These are phyloP conservation scores for Drosophila meridionalis DNA, from an alignment of 2,888 invertebrate genomes.

Conservation along the genomic window DNA sequence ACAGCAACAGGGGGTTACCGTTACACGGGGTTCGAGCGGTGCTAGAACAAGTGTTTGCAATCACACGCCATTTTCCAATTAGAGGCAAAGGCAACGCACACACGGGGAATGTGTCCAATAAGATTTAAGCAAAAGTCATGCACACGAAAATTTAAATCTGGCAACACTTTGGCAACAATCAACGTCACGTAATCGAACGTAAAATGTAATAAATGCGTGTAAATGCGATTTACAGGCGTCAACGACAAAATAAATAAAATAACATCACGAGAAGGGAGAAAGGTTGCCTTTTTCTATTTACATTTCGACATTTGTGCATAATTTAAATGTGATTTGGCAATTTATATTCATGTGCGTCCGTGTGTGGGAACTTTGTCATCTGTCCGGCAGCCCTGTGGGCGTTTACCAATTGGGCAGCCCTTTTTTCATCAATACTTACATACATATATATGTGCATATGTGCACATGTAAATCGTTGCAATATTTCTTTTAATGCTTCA, in stretches of 20 bases:
- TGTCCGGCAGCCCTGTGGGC: constrained; percentile 33
- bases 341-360: constrained; percentile 65
- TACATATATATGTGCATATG: too few species aligned
- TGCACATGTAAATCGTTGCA: constrained; percentile 3
- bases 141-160: constrained; percentile 18
- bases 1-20: constrained; percentile 38
- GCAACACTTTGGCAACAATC: constrained; percentile 56
- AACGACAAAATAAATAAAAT: constrained; percentile 6
- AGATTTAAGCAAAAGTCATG: constrained; percentile 49
- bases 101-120: constrained; percentile 16
- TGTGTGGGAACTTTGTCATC: constrained; percentile 66
- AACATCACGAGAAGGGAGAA: background rate
- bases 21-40: constrained; percentile 12
- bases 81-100: constrained; percentile 35
- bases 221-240: constrained; percentile 54
- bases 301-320: constrained; percentile 68
- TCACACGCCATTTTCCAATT: constrained; percentile 79
- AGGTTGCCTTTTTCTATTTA: constrained; percentile 50
- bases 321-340: constrained; percentile 58
- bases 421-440: constrained; percentile 8
- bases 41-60: constrained; percentile 68
- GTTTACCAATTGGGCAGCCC: constrained; percentile 35
- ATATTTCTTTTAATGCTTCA: constrained; percentile 41
- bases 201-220: constrained; percentile 73
- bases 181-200: constrained; percentile 72